phyloP scores from a whole-genome alignment of 2,797 vertebrate genomes.

The Acrossocheilus wenchowensis region DNA sequence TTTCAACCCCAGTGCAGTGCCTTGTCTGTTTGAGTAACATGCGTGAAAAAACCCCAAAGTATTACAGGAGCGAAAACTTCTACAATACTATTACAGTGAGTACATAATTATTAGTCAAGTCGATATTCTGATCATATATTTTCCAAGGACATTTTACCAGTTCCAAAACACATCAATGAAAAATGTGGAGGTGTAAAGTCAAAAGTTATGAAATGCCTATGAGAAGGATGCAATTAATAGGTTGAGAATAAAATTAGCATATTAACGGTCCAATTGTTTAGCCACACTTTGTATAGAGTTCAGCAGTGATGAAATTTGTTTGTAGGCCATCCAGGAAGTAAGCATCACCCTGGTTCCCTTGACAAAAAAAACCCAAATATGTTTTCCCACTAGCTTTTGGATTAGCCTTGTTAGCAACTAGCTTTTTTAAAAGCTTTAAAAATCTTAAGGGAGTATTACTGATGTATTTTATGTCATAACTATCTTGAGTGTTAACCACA shows the following conservation, averaged over 20 bases:
- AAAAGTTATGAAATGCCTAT: background rate
- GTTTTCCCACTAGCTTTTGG: background rate
- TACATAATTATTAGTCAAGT: background rate
- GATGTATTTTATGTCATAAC: background rate
- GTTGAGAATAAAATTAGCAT: background rate
- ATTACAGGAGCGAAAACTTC: background rate
- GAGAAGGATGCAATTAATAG: background rate
- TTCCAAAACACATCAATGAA: background rate
- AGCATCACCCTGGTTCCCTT: background rate
- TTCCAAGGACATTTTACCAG: background rate
- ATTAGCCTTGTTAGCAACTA: background rate
- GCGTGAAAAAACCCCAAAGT: background rate
- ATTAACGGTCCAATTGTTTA: background rate
- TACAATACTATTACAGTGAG: background rate
- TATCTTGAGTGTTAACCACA: background rate
- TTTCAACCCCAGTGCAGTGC: background rate
- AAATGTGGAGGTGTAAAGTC: background rate
- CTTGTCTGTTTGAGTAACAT: background rate
- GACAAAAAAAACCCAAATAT: background rate
- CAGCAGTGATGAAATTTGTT: background rate
- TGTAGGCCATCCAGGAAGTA: background rate
- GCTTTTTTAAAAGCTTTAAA: too few relatives aligned
- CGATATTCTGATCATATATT: background rate
- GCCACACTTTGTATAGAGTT: background rate
- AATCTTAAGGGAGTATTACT: background rate